A percentile compares a stretch with the other conserved stretches of the same genome.
These are phyloP conservation scores for Diphyllodes magnificus DNA, from an alignment of 2,113 vertebrate genomes.

Conservation along the genomic window DNA sequence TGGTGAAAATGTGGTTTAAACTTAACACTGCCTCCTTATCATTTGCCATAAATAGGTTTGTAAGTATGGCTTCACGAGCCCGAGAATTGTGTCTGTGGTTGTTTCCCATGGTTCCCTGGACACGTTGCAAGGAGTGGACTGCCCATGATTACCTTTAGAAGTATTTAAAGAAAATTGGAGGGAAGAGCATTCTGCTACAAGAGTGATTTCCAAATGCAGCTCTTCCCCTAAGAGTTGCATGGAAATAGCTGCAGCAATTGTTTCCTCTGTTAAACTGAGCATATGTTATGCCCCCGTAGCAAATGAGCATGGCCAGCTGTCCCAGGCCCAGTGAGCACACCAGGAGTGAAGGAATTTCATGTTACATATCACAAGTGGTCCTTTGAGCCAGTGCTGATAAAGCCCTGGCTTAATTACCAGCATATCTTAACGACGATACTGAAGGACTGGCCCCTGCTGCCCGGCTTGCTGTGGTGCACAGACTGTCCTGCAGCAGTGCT, in stretches of 20 bases:
- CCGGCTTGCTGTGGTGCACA: neutral
- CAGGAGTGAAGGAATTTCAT: slow-evolving; percentile 12
- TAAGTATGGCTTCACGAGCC: neutral
- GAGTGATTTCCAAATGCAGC: neutral
- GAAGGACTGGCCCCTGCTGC: neutral
- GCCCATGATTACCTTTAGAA: neutral
- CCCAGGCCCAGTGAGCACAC: neutral
- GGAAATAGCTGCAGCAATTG: neutral
- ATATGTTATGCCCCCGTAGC: neutral
- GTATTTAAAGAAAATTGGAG: neutral
- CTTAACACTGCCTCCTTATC: neutral
- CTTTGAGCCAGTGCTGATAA: neutral
- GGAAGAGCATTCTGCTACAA: neutral
- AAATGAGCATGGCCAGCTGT: neutral
- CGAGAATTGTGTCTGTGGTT: neutral
- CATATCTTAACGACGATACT: neutral
- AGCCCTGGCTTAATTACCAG: neutral
- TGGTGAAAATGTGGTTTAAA: neutral
- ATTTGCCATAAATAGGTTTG: slow-evolving; percentile 14
- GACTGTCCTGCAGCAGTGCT: neutral
- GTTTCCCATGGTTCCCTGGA: neutral
- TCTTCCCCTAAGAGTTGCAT: neutral
- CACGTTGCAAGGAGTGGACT: neutral
- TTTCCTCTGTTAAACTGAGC: neutral
- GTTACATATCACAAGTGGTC: neutral